phyloP scores from a whole-genome alignment of 64 coral and sea anemone genomes.

The Montipora sp. region DNA sequence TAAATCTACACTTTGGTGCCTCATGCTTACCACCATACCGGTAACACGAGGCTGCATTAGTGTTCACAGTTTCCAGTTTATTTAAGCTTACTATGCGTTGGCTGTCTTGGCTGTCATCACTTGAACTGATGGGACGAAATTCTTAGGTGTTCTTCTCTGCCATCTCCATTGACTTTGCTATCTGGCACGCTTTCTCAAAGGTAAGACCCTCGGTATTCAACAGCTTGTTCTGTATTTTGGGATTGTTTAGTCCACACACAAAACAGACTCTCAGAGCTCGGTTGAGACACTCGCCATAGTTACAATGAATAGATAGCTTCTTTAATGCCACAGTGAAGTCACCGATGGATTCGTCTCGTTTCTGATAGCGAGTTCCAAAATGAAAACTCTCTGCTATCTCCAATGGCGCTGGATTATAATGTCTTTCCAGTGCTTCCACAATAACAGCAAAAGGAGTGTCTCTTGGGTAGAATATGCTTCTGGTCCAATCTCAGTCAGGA shows the following conservation, averaged over 20 bases:
- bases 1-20: slow-evolving; percentile 52
- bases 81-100: slow-evolving; percentile 41
- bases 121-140: background rate
- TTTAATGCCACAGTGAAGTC: slow-evolving; percentile 14
- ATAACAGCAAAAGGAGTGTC: background rate
- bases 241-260: slow-evolving; percentile 61
- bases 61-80: slow-evolving; percentile 55
- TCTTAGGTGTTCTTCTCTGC: background rate
- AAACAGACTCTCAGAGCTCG: slow-evolving; percentile 43
- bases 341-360: slow-evolving; percentile 37
- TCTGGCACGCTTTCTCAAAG: background rate
- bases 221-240: slow-evolving; percentile 70
- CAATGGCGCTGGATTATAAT: slow-evolving; percentile 58
- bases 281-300: slow-evolving; percentile 49
- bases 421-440: slow-evolving; percentile 28
- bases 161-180: background rate
- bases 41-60: slow-evolving; percentile 52
- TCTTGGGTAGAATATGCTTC: slow-evolving; percentile 39
- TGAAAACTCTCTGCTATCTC: slow-evolving; percentile 59
- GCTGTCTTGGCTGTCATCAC: background rate
- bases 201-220: slow-evolving; percentile 58
- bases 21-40: slow-evolving; percentile 57
- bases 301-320: slow-evolving; percentile 62
- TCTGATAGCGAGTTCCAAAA: slow-evolving; percentile 61
- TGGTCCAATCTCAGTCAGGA: slow-evolving; percentile 52